These are phyloP conservation scores for Anisognathus igniventris DNA, from an alignment of 2,797 vertebrate species.

Conservation along the genomic window DNA sequence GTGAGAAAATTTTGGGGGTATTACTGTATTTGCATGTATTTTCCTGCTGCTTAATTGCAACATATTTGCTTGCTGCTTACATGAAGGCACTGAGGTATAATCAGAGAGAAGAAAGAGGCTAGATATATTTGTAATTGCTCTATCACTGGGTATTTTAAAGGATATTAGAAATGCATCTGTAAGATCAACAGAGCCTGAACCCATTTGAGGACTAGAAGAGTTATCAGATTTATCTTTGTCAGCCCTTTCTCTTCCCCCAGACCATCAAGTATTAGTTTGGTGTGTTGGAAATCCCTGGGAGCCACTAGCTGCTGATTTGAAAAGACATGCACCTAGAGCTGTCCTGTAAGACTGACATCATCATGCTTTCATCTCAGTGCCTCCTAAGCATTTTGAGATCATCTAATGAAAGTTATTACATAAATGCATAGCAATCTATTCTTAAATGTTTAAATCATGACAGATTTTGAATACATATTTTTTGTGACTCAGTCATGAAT, in stretches of 20 bases:
- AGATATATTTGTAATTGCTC: background rate
- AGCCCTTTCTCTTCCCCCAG: background rate
- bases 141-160: background rate
- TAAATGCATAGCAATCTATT: conserved; percentile 27
- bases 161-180: background rate
- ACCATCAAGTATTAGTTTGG: background rate
- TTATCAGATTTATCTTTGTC: background rate
- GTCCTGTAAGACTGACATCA: background rate
- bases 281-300: background rate
- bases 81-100: background rate
- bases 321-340: background rate
- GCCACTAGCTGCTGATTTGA: background rate
- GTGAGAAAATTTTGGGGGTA: background rate
- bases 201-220: background rate
- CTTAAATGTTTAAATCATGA: conserved; percentile 40
- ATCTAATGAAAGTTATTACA: conserved; percentile 19
- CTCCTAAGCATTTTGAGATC: background rate
- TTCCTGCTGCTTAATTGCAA: background rate
- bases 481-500: conserved; percentile 48
- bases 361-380: background rate
- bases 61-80: background rate
- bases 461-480: conserved; percentile 16
- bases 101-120: background rate
- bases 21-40: background rate
- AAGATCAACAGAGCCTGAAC: background rate